phyloP scores from a whole-genome alignment of 64 coral and sea anemone species.

The Stichodactyla mertensii region DNA sequence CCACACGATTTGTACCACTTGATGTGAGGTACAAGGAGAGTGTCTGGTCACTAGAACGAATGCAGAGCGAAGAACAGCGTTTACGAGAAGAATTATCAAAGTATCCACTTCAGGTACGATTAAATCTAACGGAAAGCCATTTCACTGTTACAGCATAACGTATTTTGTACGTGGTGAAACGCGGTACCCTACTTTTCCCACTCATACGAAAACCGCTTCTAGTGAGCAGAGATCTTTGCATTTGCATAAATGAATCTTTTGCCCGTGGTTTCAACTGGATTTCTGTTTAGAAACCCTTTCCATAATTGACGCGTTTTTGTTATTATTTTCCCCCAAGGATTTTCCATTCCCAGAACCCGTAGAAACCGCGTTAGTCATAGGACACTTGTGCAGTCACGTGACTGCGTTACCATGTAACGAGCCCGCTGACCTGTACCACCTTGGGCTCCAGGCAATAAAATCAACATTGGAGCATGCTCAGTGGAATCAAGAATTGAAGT shows the following conservation, averaged over 20 bases:
- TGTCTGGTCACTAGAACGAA: not conserved
- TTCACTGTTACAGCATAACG: too few species aligned
- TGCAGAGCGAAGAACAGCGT: constrained; percentile 20
- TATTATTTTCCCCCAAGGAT: constrained; percentile 37
- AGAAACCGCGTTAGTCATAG: constrained; percentile 54
- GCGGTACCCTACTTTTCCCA: too few species aligned
- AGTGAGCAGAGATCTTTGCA: too few species aligned
- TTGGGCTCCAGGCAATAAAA: constrained; percentile 1
- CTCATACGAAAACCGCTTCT: too few species aligned
- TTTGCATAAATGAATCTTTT: too few species aligned
- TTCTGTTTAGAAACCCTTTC: too few species aligned
- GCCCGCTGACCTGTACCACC: constrained; percentile 12
- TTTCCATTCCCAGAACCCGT: constrained; percentile 67
- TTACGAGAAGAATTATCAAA: constrained; percentile 18
- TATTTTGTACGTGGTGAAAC: too few species aligned
- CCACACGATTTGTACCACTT: not conserved
- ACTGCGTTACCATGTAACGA: constrained; percentile 4
- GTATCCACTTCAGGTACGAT: constrained; percentile 27
- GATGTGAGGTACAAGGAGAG: constrained; percentile 18
- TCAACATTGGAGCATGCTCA: constrained; percentile 59
- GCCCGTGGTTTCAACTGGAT: too few species aligned
- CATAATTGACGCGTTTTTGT: not conserved
- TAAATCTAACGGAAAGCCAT: not conserved
- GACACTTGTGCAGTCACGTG: constrained; percentile 36
- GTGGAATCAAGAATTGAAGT: constrained; percentile 12